Percentiles rank a stretch among this genome's conserved stretches.
Conservation (phyloP, 2,113 vertebrate genomes). For the Orientallactaga bullata region DNA sequence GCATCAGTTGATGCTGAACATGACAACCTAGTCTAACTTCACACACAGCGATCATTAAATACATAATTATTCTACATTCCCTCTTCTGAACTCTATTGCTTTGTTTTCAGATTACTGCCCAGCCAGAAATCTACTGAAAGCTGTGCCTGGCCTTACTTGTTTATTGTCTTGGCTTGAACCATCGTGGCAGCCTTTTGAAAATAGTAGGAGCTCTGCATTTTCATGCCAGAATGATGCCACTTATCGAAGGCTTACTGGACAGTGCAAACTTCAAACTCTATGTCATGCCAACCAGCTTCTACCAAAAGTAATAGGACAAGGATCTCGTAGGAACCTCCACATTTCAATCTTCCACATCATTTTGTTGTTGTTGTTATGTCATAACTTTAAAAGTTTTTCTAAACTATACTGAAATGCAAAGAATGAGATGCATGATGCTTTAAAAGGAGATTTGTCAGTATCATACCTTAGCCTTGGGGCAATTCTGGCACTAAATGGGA, state of each 20-base stretch:
- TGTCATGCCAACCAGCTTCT: neutral
- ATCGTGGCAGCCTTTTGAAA: neutral
- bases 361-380: constrained; percentile 13
- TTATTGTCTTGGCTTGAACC: neutral
- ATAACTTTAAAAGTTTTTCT: constrained; percentile 7
- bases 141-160: neutral
- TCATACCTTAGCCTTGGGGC: neutral
- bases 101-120: neutral
- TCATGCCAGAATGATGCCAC: neutral
- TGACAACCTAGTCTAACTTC: neutral
- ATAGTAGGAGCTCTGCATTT: neutral
- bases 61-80: neutral
- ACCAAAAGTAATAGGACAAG: neutral
- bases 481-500: neutral
- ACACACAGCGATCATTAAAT: neutral
- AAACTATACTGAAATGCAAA: neutral
- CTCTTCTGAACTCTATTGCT: neutral
- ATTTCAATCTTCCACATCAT: neutral
- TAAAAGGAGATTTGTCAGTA: neutral
- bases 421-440: neutral
- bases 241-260: neutral
- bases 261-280: neutral
- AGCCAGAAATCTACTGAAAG: neutral
- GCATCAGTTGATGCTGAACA: neutral
- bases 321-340: neutral